These are phyloP conservation scores for Dreissena rostriformis DNA, from an alignment of 1,140 invertebrate species.

Conservation along the genomic window DNA sequence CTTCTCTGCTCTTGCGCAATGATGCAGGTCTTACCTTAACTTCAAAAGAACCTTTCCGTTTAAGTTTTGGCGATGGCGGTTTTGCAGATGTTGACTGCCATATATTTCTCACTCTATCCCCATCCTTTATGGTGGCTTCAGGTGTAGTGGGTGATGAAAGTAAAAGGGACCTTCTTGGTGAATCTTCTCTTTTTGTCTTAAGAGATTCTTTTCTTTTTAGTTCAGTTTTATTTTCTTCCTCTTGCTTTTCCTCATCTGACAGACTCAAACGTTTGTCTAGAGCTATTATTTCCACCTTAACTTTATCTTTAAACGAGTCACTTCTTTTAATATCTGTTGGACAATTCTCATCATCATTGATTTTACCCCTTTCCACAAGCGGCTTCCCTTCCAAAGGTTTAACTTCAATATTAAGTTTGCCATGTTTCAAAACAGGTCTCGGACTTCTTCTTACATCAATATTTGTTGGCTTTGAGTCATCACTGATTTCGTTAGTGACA, in stretches of 20 bases:
- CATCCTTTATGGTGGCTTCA: background rate
- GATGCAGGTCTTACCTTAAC: conserved; percentile 39
- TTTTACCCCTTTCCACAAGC: background rate
- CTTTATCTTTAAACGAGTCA: conserved; percentile 21
- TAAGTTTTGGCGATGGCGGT: conserved; percentile 47
- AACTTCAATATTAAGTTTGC: conserved; percentile 25
- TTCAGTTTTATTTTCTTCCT: conserved; percentile 34
- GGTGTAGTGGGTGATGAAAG: conserved; percentile 29
- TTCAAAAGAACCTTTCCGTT: conserved; percentile 45
- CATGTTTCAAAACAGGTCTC: background rate
- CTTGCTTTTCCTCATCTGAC: conserved; percentile 43
- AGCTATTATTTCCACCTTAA: conserved; percentile 37
- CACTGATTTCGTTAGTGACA: background rate
- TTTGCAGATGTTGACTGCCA: conserved; percentile 33
- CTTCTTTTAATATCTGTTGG: conserved; percentile 1
- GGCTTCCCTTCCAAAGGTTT: conserved; percentile 30
- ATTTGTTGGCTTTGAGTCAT: background rate
- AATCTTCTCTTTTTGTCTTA: conserved; percentile 8
- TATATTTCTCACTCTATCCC: conserved; percentile 39
- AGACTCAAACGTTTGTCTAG: conserved; percentile 35
- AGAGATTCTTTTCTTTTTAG: conserved; percentile 41
- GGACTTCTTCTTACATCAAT: too few relatives aligned
- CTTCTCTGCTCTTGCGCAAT: conserved; percentile 8
- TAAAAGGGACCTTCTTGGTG: conserved; percentile 34
- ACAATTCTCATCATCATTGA: conserved; percentile 1